Base-by-base conservation (phyloP, 2,888 invertebrate genomes). In the Philhelius pedissequus region DNA sequence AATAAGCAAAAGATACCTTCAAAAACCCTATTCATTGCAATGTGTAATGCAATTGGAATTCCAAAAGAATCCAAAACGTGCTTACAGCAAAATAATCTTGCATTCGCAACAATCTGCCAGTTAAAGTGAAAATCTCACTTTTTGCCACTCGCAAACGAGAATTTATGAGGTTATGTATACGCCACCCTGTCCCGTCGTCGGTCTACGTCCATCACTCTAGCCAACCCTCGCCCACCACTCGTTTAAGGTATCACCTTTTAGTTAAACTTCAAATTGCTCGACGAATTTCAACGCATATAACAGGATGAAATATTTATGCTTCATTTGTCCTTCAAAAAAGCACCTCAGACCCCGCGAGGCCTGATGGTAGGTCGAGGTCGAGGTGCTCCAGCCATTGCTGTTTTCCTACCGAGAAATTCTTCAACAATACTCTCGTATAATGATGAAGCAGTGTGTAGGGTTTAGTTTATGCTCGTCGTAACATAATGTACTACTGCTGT, bases 241-340 rank as follows among this genome's bases (percentile, higher is more conserved):
- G 43, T 20, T 43, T 43, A 35, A 54, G 62, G 25, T 64, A 11
- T 30, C 40, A 56, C 64, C 45, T 77, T 50, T 66, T 43, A 50
- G 77, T 71, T 77, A 62, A 71, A 82, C 40, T 77, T 54, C 8
- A 38, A 20, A 73, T 68, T 60, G 32, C 78, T 78, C 69, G 40
- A 68, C 69, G 64, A 78, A 74, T 74, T 83, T 78, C 69, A 73
- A 78, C 82, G 82, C 82, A 78, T 68, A 78, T 78, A 62, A 70
- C 68, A 54, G 74, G 60, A 73, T 69, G 64, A 78, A 83, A 74
- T 83, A 78, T 74, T 78, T 56, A 64, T 78, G 74, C 66, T 74
- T 43, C 68, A 62, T 38, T 54, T 50, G 73, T 76, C 78, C 69
- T 54, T 69, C 69, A 69, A 74, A 68, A n/a, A 73, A 70, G 32